A percentile compares a stretch with the other conserved stretches of the same genome.
These are phyloP conservation scores for Empidonax alnorum DNA, from an alignment of 2,113 vertebrate species.

Conservation along the genomic window DNA sequence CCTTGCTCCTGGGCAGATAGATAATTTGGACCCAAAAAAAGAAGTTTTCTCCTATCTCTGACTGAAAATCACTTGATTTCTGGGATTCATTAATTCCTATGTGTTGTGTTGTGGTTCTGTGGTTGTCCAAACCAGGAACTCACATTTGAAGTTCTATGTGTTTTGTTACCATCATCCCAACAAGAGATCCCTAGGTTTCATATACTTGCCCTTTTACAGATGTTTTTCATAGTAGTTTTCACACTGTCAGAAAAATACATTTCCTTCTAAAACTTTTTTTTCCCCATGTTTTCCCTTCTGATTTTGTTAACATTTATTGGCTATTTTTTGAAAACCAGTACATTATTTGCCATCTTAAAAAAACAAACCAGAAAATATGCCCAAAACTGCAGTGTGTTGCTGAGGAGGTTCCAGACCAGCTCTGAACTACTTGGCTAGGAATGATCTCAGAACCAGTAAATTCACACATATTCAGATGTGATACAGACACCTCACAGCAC, in stretches of 20 bases:
- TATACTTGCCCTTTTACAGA: not conserved
- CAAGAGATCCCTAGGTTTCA: not conserved
- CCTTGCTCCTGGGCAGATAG: not conserved
- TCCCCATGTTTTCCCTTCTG: not conserved
- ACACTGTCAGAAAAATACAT: not conserved
- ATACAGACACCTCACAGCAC: not conserved
- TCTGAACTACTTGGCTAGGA: not conserved
- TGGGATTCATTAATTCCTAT: not conserved
- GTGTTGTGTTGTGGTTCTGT: not conserved
- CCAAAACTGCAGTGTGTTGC: not conserved
- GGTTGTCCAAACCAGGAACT: not conserved
- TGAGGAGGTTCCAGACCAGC: not conserved
- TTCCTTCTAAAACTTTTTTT: not conserved
- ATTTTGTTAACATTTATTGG: not conserved
- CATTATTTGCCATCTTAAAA: not conserved
- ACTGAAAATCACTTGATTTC: not conserved
- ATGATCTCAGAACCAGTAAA: not conserved
- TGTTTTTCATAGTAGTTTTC: not conserved
- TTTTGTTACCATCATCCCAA: accelerated
- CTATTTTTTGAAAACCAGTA: not conserved
- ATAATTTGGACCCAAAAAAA: not conserved
- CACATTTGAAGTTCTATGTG: not conserved
- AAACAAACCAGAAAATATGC: not conserved
- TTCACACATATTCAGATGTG: not conserved
- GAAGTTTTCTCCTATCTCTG: not conserved